phyloP scores from a whole-genome alignment of 2,113 vertebrate genomes.

The Emydura subglobosa region DNA sequence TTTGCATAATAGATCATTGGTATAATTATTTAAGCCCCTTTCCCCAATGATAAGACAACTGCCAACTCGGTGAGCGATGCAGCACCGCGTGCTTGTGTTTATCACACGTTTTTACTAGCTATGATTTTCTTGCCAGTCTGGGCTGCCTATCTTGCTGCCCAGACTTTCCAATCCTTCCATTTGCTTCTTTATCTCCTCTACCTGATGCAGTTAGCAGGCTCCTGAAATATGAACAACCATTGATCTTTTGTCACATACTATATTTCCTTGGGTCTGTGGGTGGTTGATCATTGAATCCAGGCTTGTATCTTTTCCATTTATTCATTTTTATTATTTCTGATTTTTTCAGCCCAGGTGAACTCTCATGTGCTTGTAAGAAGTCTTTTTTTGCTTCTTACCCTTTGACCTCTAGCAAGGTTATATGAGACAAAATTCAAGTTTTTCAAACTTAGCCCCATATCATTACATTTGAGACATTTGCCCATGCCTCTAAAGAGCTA shows the following conservation, averaged over 20 bases:
- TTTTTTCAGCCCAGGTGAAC: not conserved
- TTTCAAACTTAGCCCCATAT: not conserved
- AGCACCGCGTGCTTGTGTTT: not conserved
- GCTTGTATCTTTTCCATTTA: slow-evolving; percentile 5
- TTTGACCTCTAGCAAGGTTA: not conserved
- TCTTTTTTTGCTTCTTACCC: not conserved
- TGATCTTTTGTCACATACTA: slow-evolving; percentile 62
- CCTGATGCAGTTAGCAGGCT: slow-evolving; percentile 40
- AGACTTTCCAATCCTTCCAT: slow-evolving; percentile 53
- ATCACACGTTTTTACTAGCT: slow-evolving; percentile 29
- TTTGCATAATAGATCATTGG: not conserved
- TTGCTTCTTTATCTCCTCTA: slow-evolving; percentile 64
- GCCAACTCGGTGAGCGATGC: not conserved
- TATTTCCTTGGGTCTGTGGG: not conserved
- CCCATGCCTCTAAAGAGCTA: not conserved
- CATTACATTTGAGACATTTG: not conserved
- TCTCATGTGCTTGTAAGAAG: not conserved
- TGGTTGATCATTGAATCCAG: slow-evolving; percentile 42
- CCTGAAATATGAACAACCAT: slow-evolving; percentile 57
- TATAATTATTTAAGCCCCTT: not conserved
- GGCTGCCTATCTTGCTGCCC: slow-evolving; percentile 50
- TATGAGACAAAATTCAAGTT: not conserved
- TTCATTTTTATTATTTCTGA: slow-evolving; percentile 35
- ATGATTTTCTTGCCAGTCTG: slow-evolving; percentile 17
- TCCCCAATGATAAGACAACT: not conserved